Percentiles rank a stretch among this genome's conserved stretches.
Conservation (phyloP, 2,113 vertebrate species). For the Entelurus aequoreus region DNA sequence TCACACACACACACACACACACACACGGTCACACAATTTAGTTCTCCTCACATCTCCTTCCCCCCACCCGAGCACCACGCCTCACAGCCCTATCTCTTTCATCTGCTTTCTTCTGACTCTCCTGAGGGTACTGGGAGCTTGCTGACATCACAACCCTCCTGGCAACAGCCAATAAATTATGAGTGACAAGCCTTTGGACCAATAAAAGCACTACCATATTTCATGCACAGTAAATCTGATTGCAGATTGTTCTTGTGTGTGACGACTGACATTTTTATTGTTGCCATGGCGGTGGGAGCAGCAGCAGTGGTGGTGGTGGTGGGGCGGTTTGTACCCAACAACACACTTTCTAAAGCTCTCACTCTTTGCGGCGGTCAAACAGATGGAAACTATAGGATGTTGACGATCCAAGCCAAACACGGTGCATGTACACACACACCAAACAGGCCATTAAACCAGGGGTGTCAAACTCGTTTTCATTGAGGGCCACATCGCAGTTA, state of each 20-base stretch:
- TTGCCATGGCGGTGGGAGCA: slow-evolving; percentile 81
- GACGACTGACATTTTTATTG: slow-evolving; percentile 95
- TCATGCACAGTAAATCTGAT: slow-evolving; percentile 99
- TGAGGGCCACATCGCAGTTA: no score
- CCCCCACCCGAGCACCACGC: slow-evolving; percentile 22
- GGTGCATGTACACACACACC: slow-evolving; percentile 10
- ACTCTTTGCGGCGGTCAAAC: slow-evolving; percentile 61
- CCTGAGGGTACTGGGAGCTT: slow-evolving; percentile 55
- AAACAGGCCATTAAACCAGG: slow-evolving; percentile 15
- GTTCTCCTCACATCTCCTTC: slow-evolving; percentile 38
- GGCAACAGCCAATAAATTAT: slow-evolving; percentile 93
- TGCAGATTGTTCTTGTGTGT: slow-evolving; percentile 90
- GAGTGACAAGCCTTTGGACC: slow-evolving; percentile 97
- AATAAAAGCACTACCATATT: slow-evolving; percentile 98
- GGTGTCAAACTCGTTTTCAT: no score
- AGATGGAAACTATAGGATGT: slow-evolving; percentile 61
- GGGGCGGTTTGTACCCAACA: slow-evolving; percentile 76
- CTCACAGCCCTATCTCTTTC: slow-evolving; percentile 37
- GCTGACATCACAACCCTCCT: slow-evolving; percentile 79
- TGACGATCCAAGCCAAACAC: slow-evolving; percentile 17
- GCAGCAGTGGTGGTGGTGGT: slow-evolving; percentile 60
- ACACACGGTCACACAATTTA: slow-evolving; percentile 5
- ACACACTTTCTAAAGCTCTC: slow-evolving; percentile 67
- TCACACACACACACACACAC: slow-evolving; percentile 2
- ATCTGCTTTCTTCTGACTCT: slow-evolving; percentile 41